Conservation (phyloP, 2,888 invertebrate genomes). For the Euspilapteryx auroguttella region DNA sequence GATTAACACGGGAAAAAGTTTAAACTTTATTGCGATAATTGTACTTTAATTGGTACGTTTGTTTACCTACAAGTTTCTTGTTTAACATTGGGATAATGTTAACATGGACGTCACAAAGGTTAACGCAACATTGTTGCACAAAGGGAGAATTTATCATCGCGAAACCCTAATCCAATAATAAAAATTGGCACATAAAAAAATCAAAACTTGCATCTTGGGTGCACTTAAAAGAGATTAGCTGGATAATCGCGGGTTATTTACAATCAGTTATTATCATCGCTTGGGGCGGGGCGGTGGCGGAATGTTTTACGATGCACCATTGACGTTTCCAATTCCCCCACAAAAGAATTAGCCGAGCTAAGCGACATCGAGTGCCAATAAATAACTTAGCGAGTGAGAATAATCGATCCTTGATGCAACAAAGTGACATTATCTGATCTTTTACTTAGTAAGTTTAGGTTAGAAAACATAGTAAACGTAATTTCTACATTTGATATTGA, state of each 20-base stretch:
- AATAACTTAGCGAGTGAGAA: constrained; percentile 39
- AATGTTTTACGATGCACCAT: constrained; percentile 37
- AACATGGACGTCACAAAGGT: too few relatives aligned
- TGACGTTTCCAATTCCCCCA: constrained; percentile 14
- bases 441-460: too few relatives aligned
- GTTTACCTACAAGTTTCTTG: too few relatives aligned
- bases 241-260: constrained; percentile 47
- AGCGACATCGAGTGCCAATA: constrained; percentile 53
- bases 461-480: too few relatives aligned
- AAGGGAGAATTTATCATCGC: too few relatives aligned
- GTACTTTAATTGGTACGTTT: neutral
- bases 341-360: constrained; percentile 46
- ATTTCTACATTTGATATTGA: too few relatives aligned
- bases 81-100: too few relatives aligned
- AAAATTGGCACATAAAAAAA: too few relatives aligned
- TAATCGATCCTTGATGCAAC: constrained; percentile 35
- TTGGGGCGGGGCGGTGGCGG: constrained; percentile 28
- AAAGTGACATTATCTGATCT: constrained; percentile 29
- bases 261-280: constrained; percentile 41
- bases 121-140: too few relatives aligned
- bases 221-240: constrained; percentile 29
- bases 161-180: too few relatives aligned
- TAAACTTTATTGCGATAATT: neutral
- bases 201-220: too few relatives aligned
- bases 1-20: neutral